phyloP scores from a whole-genome alignment of 2,888 invertebrate genomes.

The Panorpa germanica region DNA sequence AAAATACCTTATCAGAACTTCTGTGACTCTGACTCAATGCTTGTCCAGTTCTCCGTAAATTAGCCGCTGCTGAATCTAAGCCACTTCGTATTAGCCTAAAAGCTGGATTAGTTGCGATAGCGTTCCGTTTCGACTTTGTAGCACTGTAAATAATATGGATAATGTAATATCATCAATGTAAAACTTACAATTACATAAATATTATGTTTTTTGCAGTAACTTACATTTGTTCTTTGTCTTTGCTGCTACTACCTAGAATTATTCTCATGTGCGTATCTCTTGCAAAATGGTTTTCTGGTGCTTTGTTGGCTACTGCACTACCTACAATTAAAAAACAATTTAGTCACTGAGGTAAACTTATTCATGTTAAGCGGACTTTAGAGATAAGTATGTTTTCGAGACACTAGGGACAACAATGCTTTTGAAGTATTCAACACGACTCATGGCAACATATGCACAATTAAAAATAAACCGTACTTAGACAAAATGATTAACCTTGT shows the following conservation, averaged over 20 bases:
- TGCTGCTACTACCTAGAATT: slow-evolving; percentile 42
- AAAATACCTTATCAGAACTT: slow-evolving; percentile 24
- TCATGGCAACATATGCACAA: no score
- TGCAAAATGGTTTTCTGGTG: slow-evolving; percentile 43
- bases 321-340: no score
- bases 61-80: slow-evolving; percentile 25
- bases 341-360: no score
- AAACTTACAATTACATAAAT: slow-evolving; percentile 1
- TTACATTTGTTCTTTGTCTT: slow-evolving; percentile 13
- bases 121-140: slow-evolving; percentile 60
- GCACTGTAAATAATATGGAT: slow-evolving; percentile 14
- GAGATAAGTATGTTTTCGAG: no score
- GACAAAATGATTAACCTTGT: no score
- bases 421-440: no score
- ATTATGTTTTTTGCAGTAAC: slow-evolving; percentile 3
- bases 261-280: slow-evolving; percentile 86
- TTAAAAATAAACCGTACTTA: no score
- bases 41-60: slow-evolving; percentile 25
- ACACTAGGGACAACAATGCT: no score
- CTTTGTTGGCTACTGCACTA: slow-evolving; percentile 3
- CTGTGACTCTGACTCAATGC: slow-evolving; percentile 20
- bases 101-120: slow-evolving; percentile 73
- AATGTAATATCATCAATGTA: slow-evolving; percentile 6
- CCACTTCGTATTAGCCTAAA: slow-evolving; percentile 48
- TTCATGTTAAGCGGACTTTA: no score